phyloP scores from a whole-genome alignment of 2,797 vertebrate genomes.

The Euthynnus affinis region DNA sequence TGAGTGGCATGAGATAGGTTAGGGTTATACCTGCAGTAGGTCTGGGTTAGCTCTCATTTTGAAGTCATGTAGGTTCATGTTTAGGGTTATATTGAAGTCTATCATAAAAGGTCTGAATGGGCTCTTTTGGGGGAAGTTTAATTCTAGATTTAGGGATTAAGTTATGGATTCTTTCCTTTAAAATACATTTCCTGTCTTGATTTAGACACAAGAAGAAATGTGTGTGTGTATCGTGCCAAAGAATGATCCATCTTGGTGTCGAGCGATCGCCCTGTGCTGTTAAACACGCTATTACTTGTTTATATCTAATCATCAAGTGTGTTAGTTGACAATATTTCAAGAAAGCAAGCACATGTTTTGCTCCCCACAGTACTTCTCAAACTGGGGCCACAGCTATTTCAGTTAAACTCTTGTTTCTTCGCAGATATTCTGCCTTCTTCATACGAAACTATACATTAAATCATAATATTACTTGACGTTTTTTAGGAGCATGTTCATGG shows the following conservation, averaged over 20 bases:
- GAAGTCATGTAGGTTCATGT: too few relatives aligned
- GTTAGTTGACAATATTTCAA: constrained; percentile 46
- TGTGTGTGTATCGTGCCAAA: constrained; percentile 41
- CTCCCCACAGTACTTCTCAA: constrained; percentile 18
- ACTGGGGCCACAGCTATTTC: constrained; percentile 32
- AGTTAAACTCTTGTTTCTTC: constrained; percentile 20
- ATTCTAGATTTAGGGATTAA: constrained; percentile 40
- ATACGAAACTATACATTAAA: constrained; percentile 22
- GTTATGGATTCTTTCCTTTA: neutral
- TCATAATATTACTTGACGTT: constrained; percentile 13
- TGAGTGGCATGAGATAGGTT: neutral
- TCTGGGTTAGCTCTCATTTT: neutral
- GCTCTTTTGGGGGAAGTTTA: constrained; percentile 15
- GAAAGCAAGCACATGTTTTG: constrained; percentile 31
- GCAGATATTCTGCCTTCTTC: constrained; percentile 14
- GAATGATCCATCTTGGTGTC: constrained; percentile 42
- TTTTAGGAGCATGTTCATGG: constrained; percentile 22
- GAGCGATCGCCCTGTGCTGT: constrained; percentile 49
- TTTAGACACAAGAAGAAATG: neutral
- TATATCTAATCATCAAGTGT: constrained; percentile 57
- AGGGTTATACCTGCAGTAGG: neutral
- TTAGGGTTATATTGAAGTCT: neutral
- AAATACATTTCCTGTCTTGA: constrained; percentile 22
- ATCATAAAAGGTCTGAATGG: neutral
- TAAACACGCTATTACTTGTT: constrained; percentile 57